These are phyloP conservation scores for Agrotis clavis DNA, from an alignment of 2,888 invertebrate species.

Conservation along the genomic window DNA sequence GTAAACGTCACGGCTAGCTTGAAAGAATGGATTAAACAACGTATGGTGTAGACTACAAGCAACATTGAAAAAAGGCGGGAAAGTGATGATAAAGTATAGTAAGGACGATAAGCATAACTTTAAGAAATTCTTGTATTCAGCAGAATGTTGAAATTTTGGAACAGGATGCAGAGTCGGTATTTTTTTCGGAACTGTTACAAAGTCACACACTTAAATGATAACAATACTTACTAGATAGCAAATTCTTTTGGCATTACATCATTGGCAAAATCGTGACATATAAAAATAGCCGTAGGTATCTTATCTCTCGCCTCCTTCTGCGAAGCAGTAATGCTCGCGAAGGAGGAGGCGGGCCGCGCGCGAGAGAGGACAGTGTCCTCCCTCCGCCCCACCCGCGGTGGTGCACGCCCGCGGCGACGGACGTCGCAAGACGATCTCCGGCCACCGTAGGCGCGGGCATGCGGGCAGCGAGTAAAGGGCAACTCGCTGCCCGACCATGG, in stretches of 20 bases:
- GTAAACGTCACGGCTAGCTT: background rate
- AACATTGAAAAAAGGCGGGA: background rate
- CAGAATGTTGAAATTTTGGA: background rate
- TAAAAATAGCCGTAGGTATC: conserved; percentile 6
- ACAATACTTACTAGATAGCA: background rate
- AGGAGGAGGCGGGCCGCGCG: too few relatives aligned
- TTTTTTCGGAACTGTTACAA: background rate
- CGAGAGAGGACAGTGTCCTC: too few relatives aligned
- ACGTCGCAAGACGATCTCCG: too few relatives aligned
- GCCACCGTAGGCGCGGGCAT: too few relatives aligned
- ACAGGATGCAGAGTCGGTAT: background rate
- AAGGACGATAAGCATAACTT: background rate
- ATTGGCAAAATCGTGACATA: background rate
- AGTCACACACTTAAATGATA: background rate
- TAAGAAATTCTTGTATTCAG: background rate
- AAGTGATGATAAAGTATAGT: background rate
- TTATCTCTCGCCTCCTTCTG: too few relatives aligned
- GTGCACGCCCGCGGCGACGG: too few relatives aligned
- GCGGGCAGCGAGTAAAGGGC: too few relatives aligned
- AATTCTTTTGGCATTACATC: background rate
- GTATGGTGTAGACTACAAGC: too few relatives aligned
- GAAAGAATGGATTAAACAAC: background rate
- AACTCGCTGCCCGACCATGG: too few relatives aligned
- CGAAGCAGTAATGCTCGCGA: too few relatives aligned
- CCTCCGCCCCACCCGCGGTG: too few relatives aligned